Conservation (phyloP, 1,140 invertebrate species). For the Drosophila nebulosa region DNA sequence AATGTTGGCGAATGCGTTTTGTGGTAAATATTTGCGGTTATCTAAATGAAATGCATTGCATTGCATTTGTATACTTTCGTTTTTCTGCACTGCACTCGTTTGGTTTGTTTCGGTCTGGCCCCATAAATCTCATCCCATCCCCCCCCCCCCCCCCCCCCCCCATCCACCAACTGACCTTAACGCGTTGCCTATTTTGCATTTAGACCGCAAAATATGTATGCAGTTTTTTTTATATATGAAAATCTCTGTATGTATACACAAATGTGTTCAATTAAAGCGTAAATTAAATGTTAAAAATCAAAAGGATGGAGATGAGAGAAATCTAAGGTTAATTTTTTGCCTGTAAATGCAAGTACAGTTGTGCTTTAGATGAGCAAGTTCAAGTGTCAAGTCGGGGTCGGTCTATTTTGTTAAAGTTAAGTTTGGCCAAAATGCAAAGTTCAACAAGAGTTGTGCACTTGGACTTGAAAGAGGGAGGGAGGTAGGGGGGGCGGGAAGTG, state of each 20-base stretch:
- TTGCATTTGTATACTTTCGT: conserved; percentile 19
- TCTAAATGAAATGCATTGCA: conserved; percentile 73
- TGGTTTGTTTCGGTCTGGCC: neutral
- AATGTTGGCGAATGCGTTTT: conserved; percentile 49
- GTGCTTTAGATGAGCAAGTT: conserved; percentile 14
- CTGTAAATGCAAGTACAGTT: no score
- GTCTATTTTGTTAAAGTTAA: neutral
- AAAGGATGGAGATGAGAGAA: no score
- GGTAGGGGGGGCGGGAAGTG: no score
- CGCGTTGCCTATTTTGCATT: neutral
- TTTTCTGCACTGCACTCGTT: neutral
- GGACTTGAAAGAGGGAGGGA: no score
- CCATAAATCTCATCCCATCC: neutral
- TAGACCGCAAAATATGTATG: no score
- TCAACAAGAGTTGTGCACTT: conserved; percentile 59
- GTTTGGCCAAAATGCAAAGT: conserved; percentile 18
- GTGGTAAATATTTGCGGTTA: conserved; percentile 77
- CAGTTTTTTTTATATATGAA: neutral
- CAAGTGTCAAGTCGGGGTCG: conserved; percentile 20
- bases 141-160: no score
- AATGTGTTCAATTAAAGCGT: conserved; percentile 73
- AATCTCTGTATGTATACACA: conserved; percentile 17
- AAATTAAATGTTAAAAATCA: conserved; percentile 71
- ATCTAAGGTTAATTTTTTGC: no score
- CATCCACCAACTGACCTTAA: neutral